phyloP scores from a whole-genome alignment of 2,888 invertebrate genomes.

The Meganola albula region DNA sequence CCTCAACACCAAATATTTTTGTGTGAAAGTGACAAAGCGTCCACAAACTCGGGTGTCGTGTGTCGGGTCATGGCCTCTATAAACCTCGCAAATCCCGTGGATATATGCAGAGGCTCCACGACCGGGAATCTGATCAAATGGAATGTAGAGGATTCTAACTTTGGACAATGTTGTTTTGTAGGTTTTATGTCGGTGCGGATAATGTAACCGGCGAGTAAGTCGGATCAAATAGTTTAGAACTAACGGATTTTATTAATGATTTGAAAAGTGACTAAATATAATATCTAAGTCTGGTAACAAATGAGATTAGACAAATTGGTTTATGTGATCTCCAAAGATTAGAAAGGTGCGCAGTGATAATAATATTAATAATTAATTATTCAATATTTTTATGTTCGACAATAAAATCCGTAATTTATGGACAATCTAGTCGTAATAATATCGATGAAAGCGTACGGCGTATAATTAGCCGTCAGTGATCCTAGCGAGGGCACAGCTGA shows the following conservation, averaged over 20 bases:
- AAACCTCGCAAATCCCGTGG: conserved; percentile 47
- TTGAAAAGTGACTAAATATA: conserved; percentile 7
- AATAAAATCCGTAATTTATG: no score
- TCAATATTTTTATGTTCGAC: no score
- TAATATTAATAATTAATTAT: no score
- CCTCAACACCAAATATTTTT: conserved; percentile 10
- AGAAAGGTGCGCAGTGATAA: no score
- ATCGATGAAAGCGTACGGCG: no score
- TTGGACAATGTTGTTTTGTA: conserved; percentile 28
- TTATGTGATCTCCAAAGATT: no score
- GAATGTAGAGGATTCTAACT: conserved; percentile 35
- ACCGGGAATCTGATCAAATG: conserved; percentile 38
- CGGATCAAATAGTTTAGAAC: conserved; percentile 31
- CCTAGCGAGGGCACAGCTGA: no score
- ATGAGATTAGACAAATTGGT: conserved; percentile 3
- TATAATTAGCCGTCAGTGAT: no score
- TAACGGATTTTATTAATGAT: conserved; percentile 16
- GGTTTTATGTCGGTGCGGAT: conserved; percentile 22
- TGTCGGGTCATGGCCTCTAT: conserved; percentile 42
- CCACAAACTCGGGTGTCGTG: conserved; percentile 30
- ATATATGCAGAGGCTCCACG: conserved; percentile 42
- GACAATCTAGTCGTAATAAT: no score
- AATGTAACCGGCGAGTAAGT: conserved; percentile 25
- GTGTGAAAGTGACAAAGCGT: conserved; percentile 27
- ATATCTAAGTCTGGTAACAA: conserved; percentile 9